phyloP scores from a whole-genome alignment of 1,140 invertebrate genomes.

The Lineus longissimus region DNA sequence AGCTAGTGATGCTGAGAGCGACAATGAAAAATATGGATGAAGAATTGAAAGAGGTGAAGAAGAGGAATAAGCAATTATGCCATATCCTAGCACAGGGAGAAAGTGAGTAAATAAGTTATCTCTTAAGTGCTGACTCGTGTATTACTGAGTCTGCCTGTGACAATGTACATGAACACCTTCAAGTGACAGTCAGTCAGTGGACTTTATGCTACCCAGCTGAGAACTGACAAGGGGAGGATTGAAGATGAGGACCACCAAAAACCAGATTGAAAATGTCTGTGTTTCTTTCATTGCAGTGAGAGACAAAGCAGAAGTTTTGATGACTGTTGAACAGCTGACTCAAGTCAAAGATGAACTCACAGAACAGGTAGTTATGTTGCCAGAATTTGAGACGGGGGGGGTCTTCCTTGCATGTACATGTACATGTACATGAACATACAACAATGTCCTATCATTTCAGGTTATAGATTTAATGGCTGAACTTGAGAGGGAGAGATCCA shows the following conservation, averaged over 20 bases:
- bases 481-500: constrained; percentile 76
- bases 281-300: constrained; percentile 60
- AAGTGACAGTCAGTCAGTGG: too few species aligned
- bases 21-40: constrained; percentile 63
- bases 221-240: too few species aligned
- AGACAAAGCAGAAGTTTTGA: constrained; percentile 72
- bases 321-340: constrained; percentile 69
- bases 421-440: not conserved
- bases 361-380: constrained; percentile 46
- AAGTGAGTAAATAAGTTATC: constrained; percentile 63
- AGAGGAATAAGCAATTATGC: constrained; percentile 73
- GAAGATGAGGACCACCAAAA: too few species aligned
- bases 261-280: too few species aligned
- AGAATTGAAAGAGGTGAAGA: constrained; percentile 70
- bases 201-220: too few species aligned
- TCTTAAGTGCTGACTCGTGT: too few species aligned
- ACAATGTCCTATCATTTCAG: constrained; percentile 50
- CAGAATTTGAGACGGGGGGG: not conserved
- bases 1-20: constrained; percentile 61
- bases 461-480: constrained; percentile 65
- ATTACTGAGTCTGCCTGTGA: too few species aligned
- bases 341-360: constrained; percentile 71
- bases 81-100: constrained; percentile 73
- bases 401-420: not conserved
- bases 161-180: too few species aligned